Evolutionary conservation across 30 jellyfish, hydroid and myxozoan genomes (phyloP).

Genomic region (Turritopsis dohrnii): DNA sequence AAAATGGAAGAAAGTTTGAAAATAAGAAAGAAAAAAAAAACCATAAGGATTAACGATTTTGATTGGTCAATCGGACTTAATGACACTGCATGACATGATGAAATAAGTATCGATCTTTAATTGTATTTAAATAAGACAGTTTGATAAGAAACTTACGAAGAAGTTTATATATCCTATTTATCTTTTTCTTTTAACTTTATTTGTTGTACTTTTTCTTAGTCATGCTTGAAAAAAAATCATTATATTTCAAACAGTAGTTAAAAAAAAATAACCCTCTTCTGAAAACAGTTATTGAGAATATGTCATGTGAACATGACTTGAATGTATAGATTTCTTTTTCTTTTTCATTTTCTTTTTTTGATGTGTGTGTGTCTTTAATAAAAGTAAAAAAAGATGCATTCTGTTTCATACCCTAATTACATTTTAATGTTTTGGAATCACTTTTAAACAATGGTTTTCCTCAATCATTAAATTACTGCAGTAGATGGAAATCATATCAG

Average conservation of each 20-base stretch:
- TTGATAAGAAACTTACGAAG: not conserved
- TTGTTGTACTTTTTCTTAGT: not conserved
- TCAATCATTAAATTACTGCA: not conserved
- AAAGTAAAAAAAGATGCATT: not conserved
- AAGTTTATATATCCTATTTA: not conserved
- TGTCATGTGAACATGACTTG: too few relatives aligned
- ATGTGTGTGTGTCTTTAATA: too few relatives aligned
- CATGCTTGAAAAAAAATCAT: not conserved
- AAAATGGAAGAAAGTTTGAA: not conserved
- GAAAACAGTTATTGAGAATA: too few relatives aligned
- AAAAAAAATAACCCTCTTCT: not conserved
- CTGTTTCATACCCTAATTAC: not conserved
- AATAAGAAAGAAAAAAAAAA: not conserved
- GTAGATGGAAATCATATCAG: not conserved
- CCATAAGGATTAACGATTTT: not conserved
- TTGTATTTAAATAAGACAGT: not conserved
- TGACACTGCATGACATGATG: not conserved
- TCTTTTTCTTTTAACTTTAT: too few relatives aligned
- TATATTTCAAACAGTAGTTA: not conserved
- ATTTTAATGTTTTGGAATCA: not conserved
- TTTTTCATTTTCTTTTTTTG: too few relatives aligned
- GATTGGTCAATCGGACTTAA: not conserved
- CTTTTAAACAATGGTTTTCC: not conserved
- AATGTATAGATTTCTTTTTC: too few relatives aligned
- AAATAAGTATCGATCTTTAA: not conserved